Evolutionary conservation across 2,888 invertebrate genomes (phyloP).

Genomic region (Rutpela maculata): DNA sequence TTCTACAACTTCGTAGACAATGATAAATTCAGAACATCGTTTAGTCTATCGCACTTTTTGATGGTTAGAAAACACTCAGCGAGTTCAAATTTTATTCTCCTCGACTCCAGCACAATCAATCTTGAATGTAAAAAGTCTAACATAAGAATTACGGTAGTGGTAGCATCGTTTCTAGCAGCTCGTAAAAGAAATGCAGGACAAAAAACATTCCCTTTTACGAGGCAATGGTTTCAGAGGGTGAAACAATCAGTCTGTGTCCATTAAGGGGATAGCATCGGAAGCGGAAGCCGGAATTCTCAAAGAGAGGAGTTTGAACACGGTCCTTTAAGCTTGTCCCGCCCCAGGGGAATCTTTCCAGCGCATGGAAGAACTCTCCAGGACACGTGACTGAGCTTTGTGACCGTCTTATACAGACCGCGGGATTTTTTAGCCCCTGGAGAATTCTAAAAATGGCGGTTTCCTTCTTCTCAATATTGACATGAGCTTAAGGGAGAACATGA

Average conservation of each 20-base stretch:
- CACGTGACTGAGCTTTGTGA: conserved; percentile 59
- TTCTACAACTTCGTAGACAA: background rate
- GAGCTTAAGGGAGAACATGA: conserved; percentile 43
- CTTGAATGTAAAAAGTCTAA: conserved; percentile 54
- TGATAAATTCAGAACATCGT: conserved; percentile 29
- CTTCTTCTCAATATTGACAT: conserved; percentile 48
- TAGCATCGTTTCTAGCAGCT: conserved; percentile 59
- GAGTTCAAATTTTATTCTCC: conserved; percentile 47
- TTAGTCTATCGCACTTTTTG: conserved; percentile 13
- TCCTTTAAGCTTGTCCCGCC: conserved; percentile 59
- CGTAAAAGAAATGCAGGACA: conserved; percentile 56
- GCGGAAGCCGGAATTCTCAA: conserved; percentile 58
- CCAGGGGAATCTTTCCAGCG: conserved; percentile 52
- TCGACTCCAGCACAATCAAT: conserved; percentile 51
- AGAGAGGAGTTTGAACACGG: conserved; percentile 52
- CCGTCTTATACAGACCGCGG: conserved; percentile 57
- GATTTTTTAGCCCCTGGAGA: conserved; percentile 49
- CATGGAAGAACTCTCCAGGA: conserved; percentile 54
- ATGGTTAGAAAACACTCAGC: conserved; percentile 21
- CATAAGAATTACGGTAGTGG: conserved; percentile 57
- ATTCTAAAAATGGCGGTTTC: conserved; percentile 56
- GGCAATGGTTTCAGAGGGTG: conserved; percentile 58
- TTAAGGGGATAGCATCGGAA: conserved; percentile 55
- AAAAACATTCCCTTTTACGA: conserved; percentile 59
- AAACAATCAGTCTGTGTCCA: conserved; percentile 65